phyloP scores from a whole-genome alignment of 2,797 vertebrate species.

The Parotocinclus haroldoi region DNA sequence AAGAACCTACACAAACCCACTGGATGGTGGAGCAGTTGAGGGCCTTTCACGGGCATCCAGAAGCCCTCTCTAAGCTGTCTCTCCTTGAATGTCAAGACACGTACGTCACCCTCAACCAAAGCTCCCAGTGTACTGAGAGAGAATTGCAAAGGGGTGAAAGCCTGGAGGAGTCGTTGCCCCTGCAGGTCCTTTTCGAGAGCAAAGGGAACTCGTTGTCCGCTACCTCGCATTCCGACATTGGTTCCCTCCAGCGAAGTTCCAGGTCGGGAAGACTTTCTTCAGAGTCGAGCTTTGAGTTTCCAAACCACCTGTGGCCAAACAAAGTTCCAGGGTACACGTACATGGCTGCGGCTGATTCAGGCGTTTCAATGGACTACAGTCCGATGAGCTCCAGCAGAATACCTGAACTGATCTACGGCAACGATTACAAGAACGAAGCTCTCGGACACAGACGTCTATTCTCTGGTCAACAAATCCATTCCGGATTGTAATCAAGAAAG shows the following conservation, averaged over 20 bases:
- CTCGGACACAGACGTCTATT: slow-evolving; percentile 46
- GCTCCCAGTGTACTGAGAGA: slow-evolving; percentile 39
- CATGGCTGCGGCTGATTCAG: slow-evolving; percentile 79
- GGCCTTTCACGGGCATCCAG: slow-evolving; percentile 50
- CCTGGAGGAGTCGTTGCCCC: slow-evolving; percentile 61
- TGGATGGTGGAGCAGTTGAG: slow-evolving; percentile 66
- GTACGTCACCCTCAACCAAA: slow-evolving; percentile 68
- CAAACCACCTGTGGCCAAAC: slow-evolving; percentile 60
- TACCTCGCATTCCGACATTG: slow-evolving; percentile 67
- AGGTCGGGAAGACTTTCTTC: slow-evolving; percentile 65
- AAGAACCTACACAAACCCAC: slow-evolving; percentile 45
- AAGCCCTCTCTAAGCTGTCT: slow-evolving; percentile 52
- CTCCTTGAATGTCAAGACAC: slow-evolving; percentile 71
- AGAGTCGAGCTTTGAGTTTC: slow-evolving; percentile 72
- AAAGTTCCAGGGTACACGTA: slow-evolving; percentile 75
- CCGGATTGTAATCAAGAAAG: slow-evolving; percentile 46
- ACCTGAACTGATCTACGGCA: slow-evolving; percentile 67
- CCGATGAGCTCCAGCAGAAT: slow-evolving; percentile 63
- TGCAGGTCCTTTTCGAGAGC: slow-evolving; percentile 63
- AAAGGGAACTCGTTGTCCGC: slow-evolving; percentile 45
- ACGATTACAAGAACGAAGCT: slow-evolving; percentile 75
- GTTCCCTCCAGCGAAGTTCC: slow-evolving; percentile 59
- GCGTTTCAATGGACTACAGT: slow-evolving; percentile 82
- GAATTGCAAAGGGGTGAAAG: slow-evolving; percentile 44
- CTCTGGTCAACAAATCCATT: slow-evolving; percentile 54